Evolutionary conservation across 30 jellyfish, hydroid and myxozoan genomes (phyloP).

Genomic region (Aurelia aurita complex sp. Pacific): DNA sequence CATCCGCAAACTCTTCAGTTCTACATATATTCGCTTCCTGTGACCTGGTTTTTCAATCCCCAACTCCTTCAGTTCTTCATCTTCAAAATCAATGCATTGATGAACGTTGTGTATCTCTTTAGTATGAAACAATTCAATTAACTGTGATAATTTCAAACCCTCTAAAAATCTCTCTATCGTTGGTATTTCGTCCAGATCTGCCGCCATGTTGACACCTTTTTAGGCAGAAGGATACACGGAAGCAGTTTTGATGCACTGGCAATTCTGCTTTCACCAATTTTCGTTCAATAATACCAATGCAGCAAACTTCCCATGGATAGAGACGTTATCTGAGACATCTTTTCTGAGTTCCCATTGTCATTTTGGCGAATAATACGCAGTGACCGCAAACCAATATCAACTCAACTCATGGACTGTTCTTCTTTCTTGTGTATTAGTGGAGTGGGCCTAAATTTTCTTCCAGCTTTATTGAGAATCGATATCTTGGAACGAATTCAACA

Average conservation of each 20-base stretch:
- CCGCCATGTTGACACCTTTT: background rate
- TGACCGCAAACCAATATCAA: too few species aligned
- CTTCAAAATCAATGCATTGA: slow-evolving; percentile 31
- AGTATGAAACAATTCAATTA: slow-evolving; percentile 19
- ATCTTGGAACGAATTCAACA: too few species aligned
- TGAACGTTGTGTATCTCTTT: slow-evolving; percentile 33
- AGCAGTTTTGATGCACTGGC: slow-evolving; percentile 6
- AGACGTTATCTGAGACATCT: too few species aligned
- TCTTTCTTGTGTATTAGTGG: too few species aligned
- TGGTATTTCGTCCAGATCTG: slow-evolving; percentile 8
- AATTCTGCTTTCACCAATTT: background rate
- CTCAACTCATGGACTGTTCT: too few species aligned
- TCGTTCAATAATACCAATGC: too few species aligned
- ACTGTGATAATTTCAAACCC: slow-evolving; percentile 38
- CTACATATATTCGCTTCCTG: slow-evolving; percentile 75
- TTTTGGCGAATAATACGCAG: too few species aligned
- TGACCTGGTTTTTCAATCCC: slow-evolving; percentile 88
- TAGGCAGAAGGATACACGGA: slow-evolving; percentile 34
- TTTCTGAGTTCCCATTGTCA: too few species aligned
- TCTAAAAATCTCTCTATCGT: slow-evolving; percentile 63
- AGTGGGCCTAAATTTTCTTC: too few species aligned
- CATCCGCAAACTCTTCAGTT: slow-evolving; percentile 41
- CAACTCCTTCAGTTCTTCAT: slow-evolving; percentile 35
- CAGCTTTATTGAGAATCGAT: too few species aligned
- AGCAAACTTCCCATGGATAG: too few species aligned